Conservation (phyloP, 2,888 invertebrate species). For the Hanleya hanleyi region DNA sequence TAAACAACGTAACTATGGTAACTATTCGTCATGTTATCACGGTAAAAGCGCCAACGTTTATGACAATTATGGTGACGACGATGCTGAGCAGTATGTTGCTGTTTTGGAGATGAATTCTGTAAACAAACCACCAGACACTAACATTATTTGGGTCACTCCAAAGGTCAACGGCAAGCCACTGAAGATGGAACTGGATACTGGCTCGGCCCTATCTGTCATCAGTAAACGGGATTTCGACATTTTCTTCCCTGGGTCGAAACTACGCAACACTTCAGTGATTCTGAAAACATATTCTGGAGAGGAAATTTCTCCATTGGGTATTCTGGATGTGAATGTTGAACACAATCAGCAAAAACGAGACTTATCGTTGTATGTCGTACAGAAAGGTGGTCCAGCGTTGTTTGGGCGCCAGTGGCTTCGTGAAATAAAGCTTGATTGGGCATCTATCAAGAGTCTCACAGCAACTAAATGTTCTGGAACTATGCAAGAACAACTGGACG, state of each 20-base stretch:
- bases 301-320: not conserved
- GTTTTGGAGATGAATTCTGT: too few relatives aligned
- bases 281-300: not conserved
- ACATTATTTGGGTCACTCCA: not conserved
- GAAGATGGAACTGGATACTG: slow-evolving; percentile 39
- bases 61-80: too few relatives aligned
- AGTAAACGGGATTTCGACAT: too few relatives aligned
- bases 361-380: not conserved
- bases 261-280: too few relatives aligned
- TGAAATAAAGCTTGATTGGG: slow-evolving; percentile 20
- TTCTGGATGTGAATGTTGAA: not conserved
- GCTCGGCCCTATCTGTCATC: not conserved
- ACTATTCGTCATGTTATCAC: too few relatives aligned
- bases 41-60: too few relatives aligned
- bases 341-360: not conserved
- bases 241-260: too few relatives aligned
- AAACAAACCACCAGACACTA: too few relatives aligned
- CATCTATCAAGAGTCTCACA: not conserved
- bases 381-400: slow-evolving; percentile 13
- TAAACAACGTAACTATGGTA: too few relatives aligned
- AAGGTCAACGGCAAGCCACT: slow-evolving; percentile 20
- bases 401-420: slow-evolving; percentile 25
- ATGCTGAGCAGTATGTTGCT: too few relatives aligned
- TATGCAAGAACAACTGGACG: too few relatives aligned
- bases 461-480: too few relatives aligned